These are phyloP conservation scores for Caenorhabditis plicata DNA, from an alignment of 2,888 invertebrate genomes.

Conservation along the genomic window DNA sequence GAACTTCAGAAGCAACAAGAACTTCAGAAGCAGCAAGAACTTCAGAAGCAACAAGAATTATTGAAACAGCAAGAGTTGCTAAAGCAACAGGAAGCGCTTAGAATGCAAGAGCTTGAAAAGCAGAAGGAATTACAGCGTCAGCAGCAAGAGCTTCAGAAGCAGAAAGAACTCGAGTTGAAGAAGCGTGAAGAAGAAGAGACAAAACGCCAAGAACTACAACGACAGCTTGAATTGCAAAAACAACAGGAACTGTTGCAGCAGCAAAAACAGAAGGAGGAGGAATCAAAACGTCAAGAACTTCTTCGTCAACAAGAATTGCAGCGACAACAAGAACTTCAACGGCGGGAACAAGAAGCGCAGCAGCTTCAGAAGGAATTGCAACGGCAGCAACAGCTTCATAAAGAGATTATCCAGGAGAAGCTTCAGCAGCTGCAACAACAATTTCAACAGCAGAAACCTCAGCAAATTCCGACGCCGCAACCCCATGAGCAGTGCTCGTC, in stretches of 20 bases:
- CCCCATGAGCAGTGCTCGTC: no score
- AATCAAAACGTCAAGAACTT: neutral
- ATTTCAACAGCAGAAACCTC: neutral
- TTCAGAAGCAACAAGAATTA: neutral
- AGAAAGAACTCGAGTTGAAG: constrained; percentile 1
- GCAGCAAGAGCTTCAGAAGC: constrained; percentile 4
- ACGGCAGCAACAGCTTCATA: neutral
- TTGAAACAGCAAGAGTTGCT: neutral
- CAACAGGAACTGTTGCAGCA: neutral
- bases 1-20: neutral
- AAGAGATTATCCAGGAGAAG: no score
- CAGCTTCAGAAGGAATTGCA: neutral
- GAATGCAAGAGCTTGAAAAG: neutral
- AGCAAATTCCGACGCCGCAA: no score
- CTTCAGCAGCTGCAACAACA: neutral
- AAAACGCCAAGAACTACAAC: neutral
- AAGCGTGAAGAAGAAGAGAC: constrained; percentile 2
- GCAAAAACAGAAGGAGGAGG: neutral
- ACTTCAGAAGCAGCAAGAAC: neutral
- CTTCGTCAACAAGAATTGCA: neutral
- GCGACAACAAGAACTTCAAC: neutral
- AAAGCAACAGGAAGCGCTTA: neutral
- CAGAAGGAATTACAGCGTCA: constrained; percentile 1
- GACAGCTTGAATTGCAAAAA: neutral
- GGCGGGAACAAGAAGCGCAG: neutral